phyloP scores from a whole-genome alignment of 2,888 invertebrate genomes.

The Scaptomyza polygonia region DNA sequence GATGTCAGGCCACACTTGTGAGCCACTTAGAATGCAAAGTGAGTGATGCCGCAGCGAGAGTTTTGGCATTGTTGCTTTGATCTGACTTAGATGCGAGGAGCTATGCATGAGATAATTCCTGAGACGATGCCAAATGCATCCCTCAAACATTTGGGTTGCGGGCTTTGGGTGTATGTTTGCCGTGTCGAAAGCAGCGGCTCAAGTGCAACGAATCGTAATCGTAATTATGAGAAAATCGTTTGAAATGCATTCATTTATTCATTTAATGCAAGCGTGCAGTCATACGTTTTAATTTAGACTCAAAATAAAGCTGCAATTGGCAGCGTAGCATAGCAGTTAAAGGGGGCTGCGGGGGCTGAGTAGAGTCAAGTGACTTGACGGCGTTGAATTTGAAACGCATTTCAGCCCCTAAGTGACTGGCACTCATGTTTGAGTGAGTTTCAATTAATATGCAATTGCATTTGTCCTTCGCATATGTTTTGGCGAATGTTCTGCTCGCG shows the following conservation, averaged over 20 bases:
- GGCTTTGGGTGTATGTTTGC: neutral
- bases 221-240: slow-evolving; percentile 45
- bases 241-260: slow-evolving; percentile 65
- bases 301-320: slow-evolving; percentile 34
- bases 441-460: slow-evolving; percentile 70
- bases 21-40: slow-evolving; percentile 26
- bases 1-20: slow-evolving; percentile 43
- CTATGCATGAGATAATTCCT: slow-evolving; percentile 25
- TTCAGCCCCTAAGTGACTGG: slow-evolving; percentile 13
- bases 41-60: slow-evolving; percentile 5
- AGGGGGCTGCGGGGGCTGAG: neutral
- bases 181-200: slow-evolving; percentile 11
- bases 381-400: slow-evolving; percentile 19
- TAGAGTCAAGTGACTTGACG: neutral
- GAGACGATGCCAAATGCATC: neutral
- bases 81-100: slow-evolving; percentile 39
- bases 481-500: slow-evolving; percentile 2
- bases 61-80: slow-evolving; percentile 53
- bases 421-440: slow-evolving; percentile 36
- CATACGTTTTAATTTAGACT: slow-evolving; percentile 61
- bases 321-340: slow-evolving; percentile 17
- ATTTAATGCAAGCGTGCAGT: slow-evolving; percentile 47
- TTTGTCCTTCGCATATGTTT: slow-evolving; percentile 18
- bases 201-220: slow-evolving; percentile 43
- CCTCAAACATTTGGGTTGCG: neutral